Evolutionary conservation across 2,888 invertebrate genomes (phyloP).

Genomic region (Didymodactylos carnosus): DNA sequence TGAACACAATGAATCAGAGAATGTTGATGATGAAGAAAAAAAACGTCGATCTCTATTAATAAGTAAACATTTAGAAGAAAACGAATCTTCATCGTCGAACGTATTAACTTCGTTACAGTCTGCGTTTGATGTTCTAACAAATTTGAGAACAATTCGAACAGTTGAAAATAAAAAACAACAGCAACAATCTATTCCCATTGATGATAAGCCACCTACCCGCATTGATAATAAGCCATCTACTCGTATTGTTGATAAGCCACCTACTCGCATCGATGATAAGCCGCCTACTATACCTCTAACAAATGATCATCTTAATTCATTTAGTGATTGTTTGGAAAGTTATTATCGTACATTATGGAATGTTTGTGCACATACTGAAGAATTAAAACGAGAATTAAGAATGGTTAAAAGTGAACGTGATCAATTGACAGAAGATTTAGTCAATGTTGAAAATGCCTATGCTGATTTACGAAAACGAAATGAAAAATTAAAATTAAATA

Average conservation of each 20-base stretch:
- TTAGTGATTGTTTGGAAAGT: background rate
- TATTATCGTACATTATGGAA: background rate
- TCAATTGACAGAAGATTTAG: background rate
- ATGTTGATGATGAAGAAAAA: too few relatives aligned
- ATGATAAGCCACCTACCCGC: background rate
- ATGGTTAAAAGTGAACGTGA: background rate
- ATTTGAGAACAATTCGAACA: too few relatives aligned
- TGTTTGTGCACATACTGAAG: background rate
- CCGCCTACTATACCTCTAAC: background rate
- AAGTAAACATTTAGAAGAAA: background rate
- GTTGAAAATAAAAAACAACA: too few relatives aligned
- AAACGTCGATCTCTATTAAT: background rate
- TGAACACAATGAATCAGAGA: background rate
- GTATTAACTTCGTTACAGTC: too few relatives aligned
- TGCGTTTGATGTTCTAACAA: too few relatives aligned
- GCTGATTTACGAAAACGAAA: background rate
- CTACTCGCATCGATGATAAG: background rate
- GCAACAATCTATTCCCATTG: too few relatives aligned
- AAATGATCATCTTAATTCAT: background rate
- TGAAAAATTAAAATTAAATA: background rate
- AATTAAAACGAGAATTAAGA: background rate
- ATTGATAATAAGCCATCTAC: background rate
- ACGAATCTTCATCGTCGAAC: background rate
- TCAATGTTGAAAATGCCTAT: background rate
- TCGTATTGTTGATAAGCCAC: background rate